Conservation (phyloP, 2,888 invertebrate species). For the Entomobrya multifasciata region DNA sequence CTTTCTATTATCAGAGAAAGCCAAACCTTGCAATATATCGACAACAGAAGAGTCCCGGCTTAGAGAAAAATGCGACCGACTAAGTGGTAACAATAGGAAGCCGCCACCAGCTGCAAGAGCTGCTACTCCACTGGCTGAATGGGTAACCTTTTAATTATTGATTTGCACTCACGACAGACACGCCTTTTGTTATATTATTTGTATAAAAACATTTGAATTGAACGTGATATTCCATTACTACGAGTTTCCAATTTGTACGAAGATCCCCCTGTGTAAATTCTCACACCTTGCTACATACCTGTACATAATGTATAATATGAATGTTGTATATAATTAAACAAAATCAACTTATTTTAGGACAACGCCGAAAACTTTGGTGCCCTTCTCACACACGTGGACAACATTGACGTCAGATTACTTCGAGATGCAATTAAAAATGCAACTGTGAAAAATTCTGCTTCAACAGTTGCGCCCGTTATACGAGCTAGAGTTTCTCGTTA, state of each 20-base stretch:
- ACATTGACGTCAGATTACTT: constrained; percentile 73
- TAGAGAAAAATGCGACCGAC: constrained; percentile 50
- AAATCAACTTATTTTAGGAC: constrained; percentile 30
- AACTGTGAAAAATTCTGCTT: constrained; percentile 10
- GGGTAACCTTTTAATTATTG: constrained; percentile 29
- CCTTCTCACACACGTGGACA: constrained; percentile 73
- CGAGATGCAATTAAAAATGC: constrained; percentile 65
- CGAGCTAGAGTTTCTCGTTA: too few relatives aligned
- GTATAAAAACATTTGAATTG: too few relatives aligned
- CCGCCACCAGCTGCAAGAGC: constrained; percentile 39
- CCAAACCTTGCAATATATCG: constrained; percentile 75
- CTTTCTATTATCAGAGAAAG: constrained; percentile 62
- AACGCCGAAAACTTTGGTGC: constrained; percentile 56
- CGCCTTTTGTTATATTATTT: too few relatives aligned
- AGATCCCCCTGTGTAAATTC: too few relatives aligned
- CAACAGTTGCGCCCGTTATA: not conserved
- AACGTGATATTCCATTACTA: too few relatives aligned
- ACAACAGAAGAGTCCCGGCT: constrained; percentile 46
- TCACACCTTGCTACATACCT: too few relatives aligned
- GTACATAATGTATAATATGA: not conserved
- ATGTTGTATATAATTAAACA: constrained; percentile 44
- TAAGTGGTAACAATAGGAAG: not conserved
- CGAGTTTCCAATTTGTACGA: too few relatives aligned
- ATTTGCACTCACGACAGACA: too few relatives aligned
- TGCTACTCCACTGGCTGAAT: constrained; percentile 51